A percentile compares a stretch with the other conserved stretches of the same genome.
These are phyloP conservation scores for Lonchura striata DNA, from an alignment of 2,113 vertebrate species.

Conservation along the genomic window DNA sequence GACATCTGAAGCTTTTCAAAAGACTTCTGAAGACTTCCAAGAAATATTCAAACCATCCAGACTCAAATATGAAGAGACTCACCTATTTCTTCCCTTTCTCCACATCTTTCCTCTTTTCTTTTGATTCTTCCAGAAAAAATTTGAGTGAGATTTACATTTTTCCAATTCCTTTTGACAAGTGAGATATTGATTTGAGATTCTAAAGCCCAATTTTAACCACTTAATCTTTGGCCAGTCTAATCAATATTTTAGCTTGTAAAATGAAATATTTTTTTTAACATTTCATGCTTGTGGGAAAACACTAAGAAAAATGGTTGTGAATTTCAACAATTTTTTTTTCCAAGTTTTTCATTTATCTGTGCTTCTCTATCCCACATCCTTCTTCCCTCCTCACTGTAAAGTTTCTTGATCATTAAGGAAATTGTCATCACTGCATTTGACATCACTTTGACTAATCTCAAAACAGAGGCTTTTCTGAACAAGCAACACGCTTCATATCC, in stretches of 20 bases:
- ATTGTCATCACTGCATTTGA: neutral
- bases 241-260: neutral
- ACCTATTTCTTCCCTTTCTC: neutral
- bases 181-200: neutral
- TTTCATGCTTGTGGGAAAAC: neutral
- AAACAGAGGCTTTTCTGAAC: neutral
- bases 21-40: neutral
- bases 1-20: constrained; percentile 8
- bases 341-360: neutral
- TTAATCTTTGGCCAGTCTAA: neutral
- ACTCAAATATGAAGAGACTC: neutral
- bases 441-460: neutral
- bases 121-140: neutral
- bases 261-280: neutral
- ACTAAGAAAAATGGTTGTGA: neutral
- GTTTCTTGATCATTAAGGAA: neutral
- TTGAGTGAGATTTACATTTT: neutral
- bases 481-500: neutral
- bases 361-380: neutral
- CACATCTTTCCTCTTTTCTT: neutral
- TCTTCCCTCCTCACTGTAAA: neutral
- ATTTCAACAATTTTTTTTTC: neutral
- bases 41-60: neutral
- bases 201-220: neutral
- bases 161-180: neutral